Conservation (phyloP, 1,140 invertebrate genomes). For the Drosophila murphyi region DNA sequence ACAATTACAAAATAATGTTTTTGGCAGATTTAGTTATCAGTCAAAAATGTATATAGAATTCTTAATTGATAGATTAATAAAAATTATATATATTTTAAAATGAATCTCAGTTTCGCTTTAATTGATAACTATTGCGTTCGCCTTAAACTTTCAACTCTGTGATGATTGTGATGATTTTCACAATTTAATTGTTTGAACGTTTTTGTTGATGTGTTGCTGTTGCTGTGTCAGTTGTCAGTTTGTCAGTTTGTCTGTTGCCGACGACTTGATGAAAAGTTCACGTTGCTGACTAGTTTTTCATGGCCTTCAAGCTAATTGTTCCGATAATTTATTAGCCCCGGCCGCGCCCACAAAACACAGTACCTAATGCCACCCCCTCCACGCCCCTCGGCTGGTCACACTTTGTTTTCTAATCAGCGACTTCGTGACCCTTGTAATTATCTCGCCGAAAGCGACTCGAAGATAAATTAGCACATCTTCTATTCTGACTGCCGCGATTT, state of each 20-base stretch:
- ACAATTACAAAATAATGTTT: too few relatives aligned
- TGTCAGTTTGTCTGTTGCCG: slow-evolving; percentile 36
- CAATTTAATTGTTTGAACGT: slow-evolving; percentile 71
- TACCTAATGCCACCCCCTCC: not conserved
- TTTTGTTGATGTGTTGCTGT: slow-evolving; percentile 39
- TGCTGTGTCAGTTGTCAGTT: slow-evolving; percentile 40
- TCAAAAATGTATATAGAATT: too few relatives aligned
- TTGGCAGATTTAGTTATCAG: too few relatives aligned
- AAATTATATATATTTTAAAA: too few relatives aligned
- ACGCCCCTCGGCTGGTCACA: not conserved
- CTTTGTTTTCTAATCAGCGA: not conserved
- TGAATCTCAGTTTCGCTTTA: too few relatives aligned
- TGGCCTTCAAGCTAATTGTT: slow-evolving; percentile 43
- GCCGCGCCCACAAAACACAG: slow-evolving; percentile 2
- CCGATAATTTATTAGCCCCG: slow-evolving; percentile 57
- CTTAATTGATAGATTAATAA: too few relatives aligned
- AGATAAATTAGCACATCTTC: slow-evolving; percentile 59
- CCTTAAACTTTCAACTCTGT: too few relatives aligned
- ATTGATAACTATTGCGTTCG: too few relatives aligned
- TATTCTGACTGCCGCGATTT: slow-evolving; percentile 65
- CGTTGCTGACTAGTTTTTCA: slow-evolving; percentile 44
- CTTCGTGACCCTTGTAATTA: slow-evolving; percentile 54
- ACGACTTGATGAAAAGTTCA: slow-evolving; percentile 3
- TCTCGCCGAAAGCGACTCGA: slow-evolving; percentile 26
- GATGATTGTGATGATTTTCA: slow-evolving; percentile 58